Percentiles rank a stretch among this genome's conserved stretches.
Evolutionary conservation across 1,140 invertebrate species (phyloP).

Genomic region (Thaumatotibia leucotreta): DNA sequence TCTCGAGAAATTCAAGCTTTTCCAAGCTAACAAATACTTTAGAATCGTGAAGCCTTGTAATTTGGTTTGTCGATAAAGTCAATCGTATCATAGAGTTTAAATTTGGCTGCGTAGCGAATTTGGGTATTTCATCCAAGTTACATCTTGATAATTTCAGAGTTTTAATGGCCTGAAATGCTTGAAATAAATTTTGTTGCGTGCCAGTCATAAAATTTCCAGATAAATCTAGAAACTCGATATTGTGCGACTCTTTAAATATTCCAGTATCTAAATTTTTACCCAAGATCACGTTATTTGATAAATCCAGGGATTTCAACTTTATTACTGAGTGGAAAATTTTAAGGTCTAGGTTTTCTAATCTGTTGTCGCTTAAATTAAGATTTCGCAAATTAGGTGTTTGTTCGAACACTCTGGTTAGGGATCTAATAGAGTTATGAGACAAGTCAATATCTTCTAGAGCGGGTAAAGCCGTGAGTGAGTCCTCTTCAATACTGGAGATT

Average conservation of each 20-base stretch:
- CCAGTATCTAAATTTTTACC: not conserved
- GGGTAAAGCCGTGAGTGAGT: not conserved
- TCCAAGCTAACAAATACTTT: not conserved
- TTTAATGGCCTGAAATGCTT: not conserved
- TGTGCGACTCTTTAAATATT: not conserved
- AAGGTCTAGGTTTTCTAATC: not conserved
- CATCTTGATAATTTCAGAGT: constrained; percentile 1
- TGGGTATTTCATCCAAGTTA: not conserved
- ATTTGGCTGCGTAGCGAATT: not conserved
- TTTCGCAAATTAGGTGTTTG: not conserved
- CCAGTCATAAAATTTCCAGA: constrained; percentile 7
- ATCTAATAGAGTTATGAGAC: not conserved
- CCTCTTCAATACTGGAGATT: not conserved
- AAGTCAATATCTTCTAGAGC: not conserved
- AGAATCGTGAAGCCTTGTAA: not conserved
- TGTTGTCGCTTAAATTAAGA: not conserved
- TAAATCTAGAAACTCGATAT: not conserved
- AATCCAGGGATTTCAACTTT: constrained; percentile 4
- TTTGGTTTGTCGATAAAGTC: not conserved
- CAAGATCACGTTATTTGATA: constrained; percentile 3
- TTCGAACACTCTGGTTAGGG: not conserved
- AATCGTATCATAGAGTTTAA: not conserved
- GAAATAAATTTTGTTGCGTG: not conserved
- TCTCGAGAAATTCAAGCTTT: not conserved
- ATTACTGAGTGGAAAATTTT: not conserved